A percentile compares a stretch with the other conserved stretches of the same genome.
These are phyloP conservation scores for Lithophane socia DNA, from an alignment of 2,888 invertebrate species.

Conservation along the genomic window DNA sequence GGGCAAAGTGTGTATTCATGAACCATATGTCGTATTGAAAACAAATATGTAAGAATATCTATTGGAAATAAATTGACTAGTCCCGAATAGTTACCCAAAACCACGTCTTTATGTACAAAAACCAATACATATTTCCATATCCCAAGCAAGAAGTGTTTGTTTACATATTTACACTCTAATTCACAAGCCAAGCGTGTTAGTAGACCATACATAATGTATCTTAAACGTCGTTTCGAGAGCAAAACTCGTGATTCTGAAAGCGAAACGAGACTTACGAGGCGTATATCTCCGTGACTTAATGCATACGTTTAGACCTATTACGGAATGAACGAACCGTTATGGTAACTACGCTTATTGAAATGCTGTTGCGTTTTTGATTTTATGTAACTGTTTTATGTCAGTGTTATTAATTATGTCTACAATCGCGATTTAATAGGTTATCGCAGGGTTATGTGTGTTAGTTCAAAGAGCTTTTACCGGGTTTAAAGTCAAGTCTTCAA, in stretches of 20 bases:
- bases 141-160: slow-evolving; percentile 49
- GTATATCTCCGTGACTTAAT: slow-evolving; percentile 68
- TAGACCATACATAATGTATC: slow-evolving; percentile 62
- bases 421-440: slow-evolving; percentile 50
- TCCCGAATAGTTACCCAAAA: slow-evolving; percentile 27
- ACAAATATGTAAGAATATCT: slow-evolving; percentile 16
- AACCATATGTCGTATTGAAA: slow-evolving; percentile 18
- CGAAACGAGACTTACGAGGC: slow-evolving; percentile 75
- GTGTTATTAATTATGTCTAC: slow-evolving; percentile 57
- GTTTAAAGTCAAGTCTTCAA: background rate
- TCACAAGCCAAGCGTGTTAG: slow-evolving; percentile 63
- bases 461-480: background rate
- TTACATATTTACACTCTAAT: slow-evolving; percentile 68
- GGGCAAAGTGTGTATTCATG: slow-evolving; percentile 14
- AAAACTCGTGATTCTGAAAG: slow-evolving; percentile 87
- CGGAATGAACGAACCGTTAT: slow-evolving; percentile 65
- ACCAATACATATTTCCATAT: slow-evolving; percentile 7
- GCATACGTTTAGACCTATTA: slow-evolving; percentile 68
- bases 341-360: slow-evolving; percentile 65
- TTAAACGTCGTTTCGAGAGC: slow-evolving; percentile 81
- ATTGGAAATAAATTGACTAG: slow-evolving; percentile 31
- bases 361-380: slow-evolving; percentile 65
- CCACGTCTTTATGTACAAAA: background rate
- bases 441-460: slow-evolving; percentile 35
- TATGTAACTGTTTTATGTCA: slow-evolving; percentile 54